Base-by-base conservation (phyloP, 2,797 vertebrate species). In the Eupleurogrammus muticus region DNA sequence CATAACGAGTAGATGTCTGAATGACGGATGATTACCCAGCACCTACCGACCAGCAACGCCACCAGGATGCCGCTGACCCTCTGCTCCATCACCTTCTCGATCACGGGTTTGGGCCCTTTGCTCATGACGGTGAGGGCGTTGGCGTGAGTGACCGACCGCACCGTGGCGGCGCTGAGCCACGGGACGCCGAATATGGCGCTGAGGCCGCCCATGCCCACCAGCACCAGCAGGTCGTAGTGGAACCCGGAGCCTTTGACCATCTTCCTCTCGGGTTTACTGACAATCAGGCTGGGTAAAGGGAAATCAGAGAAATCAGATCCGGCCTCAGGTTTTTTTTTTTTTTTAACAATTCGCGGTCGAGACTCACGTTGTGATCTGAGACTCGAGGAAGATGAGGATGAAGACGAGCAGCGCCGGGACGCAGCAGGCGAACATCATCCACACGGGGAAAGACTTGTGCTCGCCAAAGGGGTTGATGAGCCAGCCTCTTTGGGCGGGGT, bases 371-470 rank as follows among this genome's bases (percentile, higher is more conserved):
- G 98, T 99, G 84, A 99, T 99, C 92, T 99, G 98, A 1, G 97
- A 96, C 91, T 99, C 98, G 0, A 99, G 94, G 83, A 99, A 99
- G 89, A 99, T 99, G 80, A 99, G 96, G 79, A 99, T 99, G 89
- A 99, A 99, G 90, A 99, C 96, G 0, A 99, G 94, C 14, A 97
- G 9, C 14, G 97, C 96, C 0, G 98, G 98, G 13, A 99, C 70
- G 19, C 86, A 89, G 0, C 94, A 93, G 5, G 94, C 97, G 0
- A 98, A 94, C 95, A 97, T 99, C 94, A 99, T 81, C 98, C 97
- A 98, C 36, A 91, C 83, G 51, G 98, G 93, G 93, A 97, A 12
- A 0, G 0, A 0, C 0, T 1, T 2, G n/a, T 57, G 16, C 20
- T 73, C 73, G 17, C 97, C 97, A 48, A 96, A 81, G 1, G 98